Conservation (phyloP, 1,140 invertebrate genomes). For the Zaprionus vittiger region DNA sequence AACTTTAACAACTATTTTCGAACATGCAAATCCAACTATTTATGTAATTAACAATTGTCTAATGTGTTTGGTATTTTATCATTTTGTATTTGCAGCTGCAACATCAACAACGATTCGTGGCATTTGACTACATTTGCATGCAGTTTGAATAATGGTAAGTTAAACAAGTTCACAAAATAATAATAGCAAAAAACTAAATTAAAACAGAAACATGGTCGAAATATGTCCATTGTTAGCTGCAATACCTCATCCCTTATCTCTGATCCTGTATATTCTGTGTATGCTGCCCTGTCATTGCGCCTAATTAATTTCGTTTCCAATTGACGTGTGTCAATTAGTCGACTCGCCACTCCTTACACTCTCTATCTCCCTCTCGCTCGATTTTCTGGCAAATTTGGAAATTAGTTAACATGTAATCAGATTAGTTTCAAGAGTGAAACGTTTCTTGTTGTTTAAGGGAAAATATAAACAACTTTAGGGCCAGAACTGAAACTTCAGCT, state of each 20-base stretch:
- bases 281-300: constrained; percentile 16
- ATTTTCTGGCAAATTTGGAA: constrained; percentile 4
- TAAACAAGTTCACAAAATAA: not conserved
- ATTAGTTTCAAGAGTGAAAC: constrained; percentile 1
- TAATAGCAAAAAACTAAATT: not conserved
- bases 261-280: constrained; percentile 1
- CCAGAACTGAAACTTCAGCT: not conserved
- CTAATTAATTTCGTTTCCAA: constrained; percentile 63
- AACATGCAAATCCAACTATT: not conserved
- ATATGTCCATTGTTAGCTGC: not conserved
- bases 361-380: not conserved
- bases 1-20: not conserved
- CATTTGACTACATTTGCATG: constrained; percentile 40
- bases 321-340: constrained; percentile 68
- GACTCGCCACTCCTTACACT: not conserved
- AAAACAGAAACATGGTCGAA: not conserved
- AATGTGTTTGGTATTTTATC: constrained; percentile 7
- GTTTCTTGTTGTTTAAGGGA: not conserved
- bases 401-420: constrained; percentile 19
- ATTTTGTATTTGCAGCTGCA: constrained; percentile 48
- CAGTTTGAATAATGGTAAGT: constrained; percentile 71
- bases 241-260: not conserved
- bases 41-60: constrained; percentile 14
- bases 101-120: constrained; percentile 26
- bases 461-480: not conserved